phyloP scores from a whole-genome alignment of 2,888 invertebrate genomes.

The Trissonchulus sp. region DNA sequence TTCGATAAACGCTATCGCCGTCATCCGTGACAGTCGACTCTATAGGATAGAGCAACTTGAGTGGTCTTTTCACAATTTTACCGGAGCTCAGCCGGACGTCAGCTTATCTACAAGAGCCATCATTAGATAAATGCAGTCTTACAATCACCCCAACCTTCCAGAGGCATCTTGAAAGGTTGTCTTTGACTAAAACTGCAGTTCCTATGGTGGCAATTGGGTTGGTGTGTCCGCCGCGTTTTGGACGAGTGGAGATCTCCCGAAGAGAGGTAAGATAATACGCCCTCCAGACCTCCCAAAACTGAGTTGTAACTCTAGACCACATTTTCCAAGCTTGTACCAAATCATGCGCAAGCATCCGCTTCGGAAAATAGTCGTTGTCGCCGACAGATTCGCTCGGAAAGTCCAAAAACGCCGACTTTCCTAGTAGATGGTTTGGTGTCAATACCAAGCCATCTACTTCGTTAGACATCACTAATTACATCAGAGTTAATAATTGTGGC shows the following conservation, averaged over 20 bases:
- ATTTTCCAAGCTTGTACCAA: not conserved
- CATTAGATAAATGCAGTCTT: not conserved
- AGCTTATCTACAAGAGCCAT: not conserved
- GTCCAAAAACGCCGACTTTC: not conserved
- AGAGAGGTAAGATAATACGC: not conserved
- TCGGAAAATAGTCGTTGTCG: not conserved
- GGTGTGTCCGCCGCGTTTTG: not conserved
- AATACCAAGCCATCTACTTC: not conserved
- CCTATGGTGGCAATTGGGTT: not conserved
- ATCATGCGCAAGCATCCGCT: not conserved
- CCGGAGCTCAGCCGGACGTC: not conserved
- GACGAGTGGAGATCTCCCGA: not conserved
- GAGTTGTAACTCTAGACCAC: not conserved
- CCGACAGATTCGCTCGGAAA: not conserved
- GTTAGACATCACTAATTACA: not conserved
- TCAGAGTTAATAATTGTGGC: constrained; percentile 16
- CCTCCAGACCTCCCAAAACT: constrained; percentile 22
- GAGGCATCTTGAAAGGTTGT: not conserved
- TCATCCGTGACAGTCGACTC: too few relatives aligned
- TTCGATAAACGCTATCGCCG: too few relatives aligned
- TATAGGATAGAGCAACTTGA: not conserved
- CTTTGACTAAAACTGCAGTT: constrained; percentile 14
- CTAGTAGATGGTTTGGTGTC: not conserved
- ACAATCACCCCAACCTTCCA: constrained; percentile 18
- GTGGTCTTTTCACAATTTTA: not conserved